Conservation (phyloP, 53 echinoderm and acorn worm genomes). For the Echinarachnius parma region DNA sequence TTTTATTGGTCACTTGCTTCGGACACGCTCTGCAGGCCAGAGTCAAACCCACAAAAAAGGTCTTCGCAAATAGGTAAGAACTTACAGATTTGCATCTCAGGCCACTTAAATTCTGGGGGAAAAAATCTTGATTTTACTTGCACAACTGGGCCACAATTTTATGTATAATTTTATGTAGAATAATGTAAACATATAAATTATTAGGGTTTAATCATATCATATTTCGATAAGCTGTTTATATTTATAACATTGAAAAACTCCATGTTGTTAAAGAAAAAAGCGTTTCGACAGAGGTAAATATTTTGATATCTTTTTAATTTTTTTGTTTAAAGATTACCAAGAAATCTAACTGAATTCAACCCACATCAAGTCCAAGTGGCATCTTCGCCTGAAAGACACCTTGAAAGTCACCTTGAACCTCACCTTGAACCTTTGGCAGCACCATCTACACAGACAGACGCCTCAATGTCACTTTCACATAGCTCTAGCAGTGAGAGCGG, state of each 20-base stretch:
- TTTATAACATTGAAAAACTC: too few species aligned
- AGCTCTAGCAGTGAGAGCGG: slow-evolving; percentile 1
- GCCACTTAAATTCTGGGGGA: background rate
- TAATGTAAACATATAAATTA: background rate
- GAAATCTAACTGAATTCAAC: too few species aligned
- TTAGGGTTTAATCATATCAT: too few species aligned
- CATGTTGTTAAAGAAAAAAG: too few species aligned
- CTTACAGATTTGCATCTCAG: background rate
- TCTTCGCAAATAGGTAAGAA: slow-evolving; percentile 4
- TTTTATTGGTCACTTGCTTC: background rate
- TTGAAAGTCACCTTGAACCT: too few species aligned
- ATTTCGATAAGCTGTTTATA: too few species aligned
- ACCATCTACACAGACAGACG: background rate
- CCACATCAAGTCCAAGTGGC: too few species aligned
- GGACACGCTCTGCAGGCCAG: slow-evolving; percentile 4
- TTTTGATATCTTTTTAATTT: too few species aligned
- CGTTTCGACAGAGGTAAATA: too few species aligned
- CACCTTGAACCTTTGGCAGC: background rate
- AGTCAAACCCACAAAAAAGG: background rate
- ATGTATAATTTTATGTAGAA: background rate
- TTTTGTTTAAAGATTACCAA: too few species aligned
- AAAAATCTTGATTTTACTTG: too few species aligned
- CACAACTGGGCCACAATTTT: background rate
- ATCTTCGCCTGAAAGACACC: too few species aligned
- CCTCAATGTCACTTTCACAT: slow-evolving; percentile 1